These are phyloP conservation scores for Amphiprion ocellaris DNA, from an alignment of 2,113 vertebrate genomes.

Conservation along the genomic window DNA sequence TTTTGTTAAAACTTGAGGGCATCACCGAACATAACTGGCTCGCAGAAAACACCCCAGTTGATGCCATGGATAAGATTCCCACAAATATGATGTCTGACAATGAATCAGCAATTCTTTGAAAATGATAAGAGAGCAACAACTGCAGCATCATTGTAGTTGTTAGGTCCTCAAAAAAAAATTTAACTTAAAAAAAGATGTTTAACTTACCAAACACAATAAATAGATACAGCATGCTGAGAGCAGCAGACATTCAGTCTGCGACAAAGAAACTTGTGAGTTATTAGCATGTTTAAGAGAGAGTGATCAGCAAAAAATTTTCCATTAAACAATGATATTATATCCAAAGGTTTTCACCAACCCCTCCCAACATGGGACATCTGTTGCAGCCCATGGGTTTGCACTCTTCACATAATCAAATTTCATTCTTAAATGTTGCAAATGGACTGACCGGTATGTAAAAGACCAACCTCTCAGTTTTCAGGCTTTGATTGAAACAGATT, in stretches of 20 bases:
- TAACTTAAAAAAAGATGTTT: no score
- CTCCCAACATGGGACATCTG: background rate
- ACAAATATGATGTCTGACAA: no score
- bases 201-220: no score
- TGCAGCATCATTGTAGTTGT: no score
- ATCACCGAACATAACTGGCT: no score
- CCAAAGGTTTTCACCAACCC: background rate
- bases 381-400: slow-evolving; percentile 14
- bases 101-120: no score
- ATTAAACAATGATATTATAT: slow-evolving; percentile 28
- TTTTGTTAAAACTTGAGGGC: no score
- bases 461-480: slow-evolving; percentile 21
- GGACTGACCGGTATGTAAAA: slow-evolving; percentile 71
- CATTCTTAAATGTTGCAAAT: slow-evolving; percentile 70
- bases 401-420: slow-evolving; percentile 72
- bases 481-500: slow-evolving; percentile 43
- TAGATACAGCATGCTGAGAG: no score
- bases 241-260: background rate
- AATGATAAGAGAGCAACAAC: no score
- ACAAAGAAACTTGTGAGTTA: background rate
- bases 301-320: slow-evolving; percentile 19
- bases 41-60: no score
- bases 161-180: no score
- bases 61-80: no score
- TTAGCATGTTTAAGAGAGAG: slow-evolving; percentile 25